Percentiles rank a stretch among this genome's conserved stretches.
Evolutionary conservation across 1,140 invertebrate species (phyloP).

Genomic region (Heterodera carotae): DNA sequence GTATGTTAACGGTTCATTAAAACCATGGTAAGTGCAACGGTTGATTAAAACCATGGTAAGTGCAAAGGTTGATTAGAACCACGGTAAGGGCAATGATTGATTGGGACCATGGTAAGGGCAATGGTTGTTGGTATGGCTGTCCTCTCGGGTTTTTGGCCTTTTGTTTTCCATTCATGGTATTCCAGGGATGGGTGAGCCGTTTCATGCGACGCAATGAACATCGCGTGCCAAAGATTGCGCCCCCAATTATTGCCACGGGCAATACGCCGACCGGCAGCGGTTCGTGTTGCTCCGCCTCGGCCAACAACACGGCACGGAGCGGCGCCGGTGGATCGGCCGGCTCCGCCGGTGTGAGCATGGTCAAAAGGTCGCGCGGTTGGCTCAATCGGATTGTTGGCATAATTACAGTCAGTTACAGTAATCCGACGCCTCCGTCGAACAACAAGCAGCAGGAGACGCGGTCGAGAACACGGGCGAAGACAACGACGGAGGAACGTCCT

Average conservation of each 20-base stretch:
- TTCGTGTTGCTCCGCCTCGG: not conserved
- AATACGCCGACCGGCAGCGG: conserved; percentile 30
- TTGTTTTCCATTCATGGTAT: not conserved
- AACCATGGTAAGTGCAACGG: conserved; percentile 41
- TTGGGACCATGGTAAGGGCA: conserved; percentile 46
- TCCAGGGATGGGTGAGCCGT: conserved; percentile 49
- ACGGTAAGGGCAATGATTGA: too few relatives aligned
- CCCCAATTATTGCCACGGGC: conserved; percentile 51
- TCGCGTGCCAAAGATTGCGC: conserved; percentile 45
- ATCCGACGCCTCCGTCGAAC: not conserved
- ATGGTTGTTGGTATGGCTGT: too few relatives aligned
- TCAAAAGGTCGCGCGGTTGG: not conserved
- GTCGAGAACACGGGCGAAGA: conserved; percentile 3
- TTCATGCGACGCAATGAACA: conserved; percentile 49
- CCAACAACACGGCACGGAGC: not conserved
- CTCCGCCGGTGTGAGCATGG: not conserved
- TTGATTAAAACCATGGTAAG: too few relatives aligned
- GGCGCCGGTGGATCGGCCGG: not conserved
- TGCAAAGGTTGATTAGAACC: too few relatives aligned
- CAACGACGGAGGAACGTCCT: not conserved
- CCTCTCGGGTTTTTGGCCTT: too few relatives aligned
- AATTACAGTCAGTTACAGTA: not conserved
- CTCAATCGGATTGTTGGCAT: not conserved
- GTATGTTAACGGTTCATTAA: too few relatives aligned
- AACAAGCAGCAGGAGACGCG: conserved; percentile 4